Base-by-base conservation (phyloP, 2,888 invertebrate species). In the Chalcis sispes region DNA sequence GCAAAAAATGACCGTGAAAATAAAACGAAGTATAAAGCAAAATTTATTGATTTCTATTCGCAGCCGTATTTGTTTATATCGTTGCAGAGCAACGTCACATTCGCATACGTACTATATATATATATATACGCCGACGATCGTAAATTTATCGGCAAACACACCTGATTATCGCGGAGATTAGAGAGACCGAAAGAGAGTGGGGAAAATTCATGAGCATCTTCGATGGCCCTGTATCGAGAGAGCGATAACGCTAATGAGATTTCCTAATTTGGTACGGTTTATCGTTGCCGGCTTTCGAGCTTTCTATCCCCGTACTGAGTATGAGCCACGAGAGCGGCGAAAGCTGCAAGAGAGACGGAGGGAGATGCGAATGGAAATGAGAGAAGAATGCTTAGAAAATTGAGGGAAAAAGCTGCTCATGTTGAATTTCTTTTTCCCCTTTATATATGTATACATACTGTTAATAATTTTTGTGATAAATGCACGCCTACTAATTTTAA, bases 201-300 rank as follows among this genome's bases (percentile, higher is more conserved):
- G 20, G 54, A 59, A 48, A 50, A 27, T 13, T 27, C 18, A 29
- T 61, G 42, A 42, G 25, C 59, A 70, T 76, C 76, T 69, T 64
- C 72, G 61, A 42, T n/a, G 46, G n/a, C n/a, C 32, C 27, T 27
- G 42, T 18, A 42, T 48, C 46, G 23, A 1, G 59, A 42, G 23
- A 40, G 25, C 66, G 73, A 79, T 79, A 77, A 70, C 52, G 59
- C 72, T 79, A 79, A 79, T 79, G 77, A 75, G 75, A 73, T 78
- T 79, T 79, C 58, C 70, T 73, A 79, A 78, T 77, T 76, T 71
- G 52, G 54, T 52, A 27, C 50, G 64, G 48, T 64, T 75, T 75
- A 74, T 75, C 70, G 66, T 62, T 29, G 29, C 40, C 27, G 36
- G 66, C 36, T 56, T 58, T 67, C 72, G 46, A 42, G 52, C 50